Percentiles rank a stretch among this genome's conserved stretches.
These are phyloP conservation scores for Indri indri DNA, from an alignment of 2,113 vertebrate species.

Conservation along the genomic window DNA sequence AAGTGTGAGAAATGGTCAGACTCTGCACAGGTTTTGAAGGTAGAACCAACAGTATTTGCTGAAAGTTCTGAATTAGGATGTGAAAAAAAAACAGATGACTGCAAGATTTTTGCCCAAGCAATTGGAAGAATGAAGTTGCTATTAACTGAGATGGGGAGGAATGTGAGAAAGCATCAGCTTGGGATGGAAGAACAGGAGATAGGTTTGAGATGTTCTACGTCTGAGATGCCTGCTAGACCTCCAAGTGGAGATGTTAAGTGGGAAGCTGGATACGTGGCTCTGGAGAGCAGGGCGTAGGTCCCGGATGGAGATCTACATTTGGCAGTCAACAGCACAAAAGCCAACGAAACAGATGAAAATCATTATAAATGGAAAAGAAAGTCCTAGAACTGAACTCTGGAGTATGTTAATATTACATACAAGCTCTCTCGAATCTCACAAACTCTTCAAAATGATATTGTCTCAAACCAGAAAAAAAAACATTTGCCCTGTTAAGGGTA, in stretches of 20 bases:
- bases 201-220: neutral
- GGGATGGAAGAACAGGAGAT: neutral
- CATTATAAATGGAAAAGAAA: neutral
- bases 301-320: neutral
- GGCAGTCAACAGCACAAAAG: neutral
- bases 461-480: constrained; percentile 1
- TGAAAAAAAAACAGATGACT: neutral
- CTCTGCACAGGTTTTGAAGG: neutral
- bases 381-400: neutral
- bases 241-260: neutral
- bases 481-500: neutral
- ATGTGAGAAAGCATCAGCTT: neutral
- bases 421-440: neutral
- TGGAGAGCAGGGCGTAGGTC: neutral
- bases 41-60: neutral
- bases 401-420: neutral
- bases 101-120: neutral
- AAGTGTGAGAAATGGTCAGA: neutral
- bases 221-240: neutral
- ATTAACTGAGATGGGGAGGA: neutral
- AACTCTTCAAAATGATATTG: neutral
- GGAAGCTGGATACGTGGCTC: neutral
- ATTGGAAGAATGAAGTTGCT: neutral
- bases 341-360: neutral
- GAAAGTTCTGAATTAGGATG: neutral